Evolutionary conservation across 2,797 vertebrate species (phyloP).

Genomic region (Diplodus sargus): DNA sequence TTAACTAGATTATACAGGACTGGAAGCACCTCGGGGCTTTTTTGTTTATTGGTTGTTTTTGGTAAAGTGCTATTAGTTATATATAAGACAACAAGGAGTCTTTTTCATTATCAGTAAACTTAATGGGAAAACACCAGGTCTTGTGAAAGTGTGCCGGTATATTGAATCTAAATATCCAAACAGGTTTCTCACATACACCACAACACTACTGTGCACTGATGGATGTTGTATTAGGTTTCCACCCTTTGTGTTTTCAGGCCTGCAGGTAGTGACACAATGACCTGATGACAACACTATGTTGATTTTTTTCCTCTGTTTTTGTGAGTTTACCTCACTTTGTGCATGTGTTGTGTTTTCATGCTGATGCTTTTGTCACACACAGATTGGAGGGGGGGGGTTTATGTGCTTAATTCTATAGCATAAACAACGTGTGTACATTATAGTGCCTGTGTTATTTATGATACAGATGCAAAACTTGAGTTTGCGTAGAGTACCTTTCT

Average conservation of each 20-base stretch:
- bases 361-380: constrained; percentile 38
- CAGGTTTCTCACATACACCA: constrained; percentile 27
- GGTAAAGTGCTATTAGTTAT: background rate
- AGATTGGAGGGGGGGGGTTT: background rate
- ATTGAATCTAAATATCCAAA: constrained; percentile 33
- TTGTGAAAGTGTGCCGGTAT: constrained; percentile 14
- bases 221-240: constrained; percentile 62
- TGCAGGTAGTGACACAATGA: constrained; percentile 52
- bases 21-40: constrained; percentile 17
- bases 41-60: constrained; percentile 12
- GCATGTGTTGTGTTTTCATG: constrained; percentile 11
- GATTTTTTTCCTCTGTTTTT: constrained; percentile 24
- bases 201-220: constrained; percentile 42
- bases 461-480: constrained; percentile 84
- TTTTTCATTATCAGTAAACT: constrained; percentile 20
- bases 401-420: constrained; percentile 36
- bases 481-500: constrained; percentile 90
- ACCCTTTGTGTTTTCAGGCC: constrained; percentile 65
- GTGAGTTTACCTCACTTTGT: constrained; percentile 61
- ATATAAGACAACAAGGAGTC: constrained; percentile 7
- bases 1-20: background rate
- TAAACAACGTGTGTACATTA: constrained; percentile 35
- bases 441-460: constrained; percentile 49
- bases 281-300: constrained; percentile 28
- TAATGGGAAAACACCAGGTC: background rate